Conservation (phyloP, 2,888 invertebrate genomes). For the Mesoligia furuncula region DNA sequence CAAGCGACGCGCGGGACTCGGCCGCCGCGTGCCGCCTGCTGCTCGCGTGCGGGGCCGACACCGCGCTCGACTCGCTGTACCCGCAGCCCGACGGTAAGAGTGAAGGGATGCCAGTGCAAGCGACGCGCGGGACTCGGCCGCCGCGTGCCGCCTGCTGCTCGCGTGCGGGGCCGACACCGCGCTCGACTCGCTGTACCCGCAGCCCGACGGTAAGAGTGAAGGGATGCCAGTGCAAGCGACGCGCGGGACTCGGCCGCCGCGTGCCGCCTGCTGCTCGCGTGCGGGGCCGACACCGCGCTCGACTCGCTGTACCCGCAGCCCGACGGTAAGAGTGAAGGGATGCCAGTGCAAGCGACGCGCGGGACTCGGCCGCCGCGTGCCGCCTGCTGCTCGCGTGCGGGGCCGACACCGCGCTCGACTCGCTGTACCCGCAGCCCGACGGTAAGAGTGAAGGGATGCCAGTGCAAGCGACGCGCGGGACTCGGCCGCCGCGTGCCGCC, state of each 20-base stretch:
- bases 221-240: conserved; percentile 89
- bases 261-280: conserved; percentile 96
- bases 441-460: too few relatives aligned
- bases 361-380: conserved; percentile 97
- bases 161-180: conserved; percentile 96
- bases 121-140: conserved; percentile 96
- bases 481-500: too few relatives aligned
- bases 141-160: conserved; percentile 96
- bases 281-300: conserved; percentile 95
- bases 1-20: conserved; percentile 96
- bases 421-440: conserved; percentile 61
- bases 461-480: too few relatives aligned
- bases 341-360: conserved; percentile 91
- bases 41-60: conserved; percentile 96
- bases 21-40: conserved; percentile 96
- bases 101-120: conserved; percentile 69
- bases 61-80: conserved; percentile 89
- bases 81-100: conserved; percentile 45
- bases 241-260: conserved; percentile 96
- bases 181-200: conserved; percentile 83
- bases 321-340: too few relatives aligned
- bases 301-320: conserved; percentile 68
- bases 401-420: conserved; percentile 93
- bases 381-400: conserved; percentile 96
- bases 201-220: conserved; percentile 24